Evolutionary conservation across 2,113 vertebrate genomes (phyloP), one percentile per base, ranked within the genome.

Genomic region (Motacilla alba): DNA sequence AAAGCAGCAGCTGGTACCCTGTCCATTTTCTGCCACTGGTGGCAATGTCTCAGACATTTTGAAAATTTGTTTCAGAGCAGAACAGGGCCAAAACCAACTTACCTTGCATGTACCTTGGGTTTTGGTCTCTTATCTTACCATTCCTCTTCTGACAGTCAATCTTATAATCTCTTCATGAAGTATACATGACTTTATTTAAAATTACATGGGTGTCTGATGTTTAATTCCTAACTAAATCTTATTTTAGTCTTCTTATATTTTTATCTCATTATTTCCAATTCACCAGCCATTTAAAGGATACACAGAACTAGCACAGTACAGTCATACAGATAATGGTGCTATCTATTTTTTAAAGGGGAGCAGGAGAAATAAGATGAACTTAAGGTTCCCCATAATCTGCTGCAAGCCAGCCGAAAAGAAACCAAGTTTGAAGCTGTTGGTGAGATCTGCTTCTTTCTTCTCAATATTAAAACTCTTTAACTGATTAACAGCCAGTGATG

Each of bases 171-270:
- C 44, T 79, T 91, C 5, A 46, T 68, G 41, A 83, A 86, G 63
- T 67, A 87, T 64, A 90, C 21, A 78, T 59, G 11, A 33, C 47
- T 87, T 95, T 58, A 79, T 62, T 94, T 82, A 93, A 96, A 96
- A 87, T 89, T 66, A 69, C 44, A 91, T 49, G 41, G 55, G 30
- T 90, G 56, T 46, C 81, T 76, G 16, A 33, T 70, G 82, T 44
- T 94, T 90, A 88, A 91, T 94, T 96, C 76, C 78, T 86, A 90
- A 96, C 72, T 94, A 91, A 94, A 91, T 83, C 49, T 82, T 88
- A 76, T 63, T 95, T 90, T 83, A 83, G 80, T 66, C 49, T 49
- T 82, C 66, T 91, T 95, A 68, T 52, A 87, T 91, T 95, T 96
- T 94, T 87, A 89, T 93, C 35, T 89, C 50, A 30, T 22, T 79